A percentile compares a stretch with the other conserved stretches of the same genome.
phyloP scores from a whole-genome alignment of 2,797 vertebrate genomes.

The Gymnothorax reevesii region DNA sequence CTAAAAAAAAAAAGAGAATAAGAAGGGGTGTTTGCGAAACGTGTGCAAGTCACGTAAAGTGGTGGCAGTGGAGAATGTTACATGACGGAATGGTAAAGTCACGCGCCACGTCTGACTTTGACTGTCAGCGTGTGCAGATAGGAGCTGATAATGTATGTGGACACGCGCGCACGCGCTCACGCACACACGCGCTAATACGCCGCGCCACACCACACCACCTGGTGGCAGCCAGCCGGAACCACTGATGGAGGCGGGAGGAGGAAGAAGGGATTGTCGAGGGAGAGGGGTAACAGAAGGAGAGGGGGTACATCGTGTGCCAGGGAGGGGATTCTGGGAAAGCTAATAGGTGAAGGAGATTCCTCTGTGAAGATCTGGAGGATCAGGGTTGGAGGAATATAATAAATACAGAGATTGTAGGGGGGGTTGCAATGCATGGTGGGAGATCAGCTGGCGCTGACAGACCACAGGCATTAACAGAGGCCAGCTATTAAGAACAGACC shows the following conservation, averaged over 20 bases:
- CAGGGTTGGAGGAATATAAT: too few relatives aligned
- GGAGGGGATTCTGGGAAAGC: slow-evolving; percentile 26
- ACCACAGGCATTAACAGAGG: neutral
- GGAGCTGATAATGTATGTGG: slow-evolving; percentile 65
- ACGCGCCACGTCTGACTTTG: slow-evolving; percentile 35
- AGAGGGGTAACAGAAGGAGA: slow-evolving; percentile 12
- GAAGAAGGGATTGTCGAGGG: slow-evolving; percentile 40
- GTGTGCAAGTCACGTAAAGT: neutral
- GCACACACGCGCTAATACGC: slow-evolving; percentile 49
- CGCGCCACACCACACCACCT: slow-evolving; percentile 70
- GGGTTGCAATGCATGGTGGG: neutral
- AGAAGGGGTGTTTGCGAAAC: neutral
- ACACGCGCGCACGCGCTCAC: slow-evolving; percentile 10
- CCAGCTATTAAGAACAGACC: neutral
- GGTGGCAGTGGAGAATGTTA: neutral
- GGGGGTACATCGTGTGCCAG: slow-evolving; percentile 52
- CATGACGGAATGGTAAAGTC: neutral
- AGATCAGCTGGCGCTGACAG: neutral
- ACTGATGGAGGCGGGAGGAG: slow-evolving; percentile 56
- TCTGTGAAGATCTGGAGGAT: neutral
- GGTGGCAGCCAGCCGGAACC: slow-evolving; percentile 75
- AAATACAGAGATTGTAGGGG: neutral
- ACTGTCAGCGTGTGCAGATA: slow-evolving; percentile 33
- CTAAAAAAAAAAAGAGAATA: too few relatives aligned
- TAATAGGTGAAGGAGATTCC: slow-evolving; percentile 20